Conservation (phyloP, 2,797 vertebrate genomes). For the Myotis daubentonii region DNA sequence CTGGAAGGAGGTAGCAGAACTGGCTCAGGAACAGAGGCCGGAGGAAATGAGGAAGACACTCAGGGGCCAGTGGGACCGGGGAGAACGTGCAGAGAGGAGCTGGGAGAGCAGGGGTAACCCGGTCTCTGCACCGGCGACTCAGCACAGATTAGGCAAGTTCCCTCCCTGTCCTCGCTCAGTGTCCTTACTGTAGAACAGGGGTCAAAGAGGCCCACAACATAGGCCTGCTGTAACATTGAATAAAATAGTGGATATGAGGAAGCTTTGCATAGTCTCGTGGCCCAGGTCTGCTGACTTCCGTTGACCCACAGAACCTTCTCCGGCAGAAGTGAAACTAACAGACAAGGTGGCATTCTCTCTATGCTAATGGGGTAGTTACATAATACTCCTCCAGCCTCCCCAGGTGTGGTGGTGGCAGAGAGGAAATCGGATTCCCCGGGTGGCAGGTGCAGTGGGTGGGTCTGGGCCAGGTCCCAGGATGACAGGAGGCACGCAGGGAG, state of each 20-base stretch:
- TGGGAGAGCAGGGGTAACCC: not conserved
- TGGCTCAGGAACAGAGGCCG: not conserved
- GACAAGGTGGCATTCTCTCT: not conserved
- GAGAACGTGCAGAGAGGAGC: not conserved
- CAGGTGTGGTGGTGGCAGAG: not conserved
- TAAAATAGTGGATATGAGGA: not conserved
- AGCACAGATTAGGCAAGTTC: not conserved
- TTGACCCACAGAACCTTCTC: not conserved
- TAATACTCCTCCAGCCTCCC: not conserved
- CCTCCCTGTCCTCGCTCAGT: not conserved
- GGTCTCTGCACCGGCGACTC: fast-evolving
- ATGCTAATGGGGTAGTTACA: not conserved
- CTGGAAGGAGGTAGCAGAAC: not conserved
- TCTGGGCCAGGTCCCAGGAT: not conserved
- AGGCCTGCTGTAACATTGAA: not conserved
- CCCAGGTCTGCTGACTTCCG: not conserved
- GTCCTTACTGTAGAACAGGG: not conserved
- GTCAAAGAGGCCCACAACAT: not conserved
- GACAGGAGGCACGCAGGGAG: not conserved
- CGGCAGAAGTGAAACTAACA: not conserved
- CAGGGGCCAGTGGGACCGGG: not conserved
- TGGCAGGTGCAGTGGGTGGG: not conserved
- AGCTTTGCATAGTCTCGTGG: not conserved
- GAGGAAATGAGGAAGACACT: not conserved
- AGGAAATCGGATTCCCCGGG: not conserved